These are phyloP conservation scores for Hucho hucho DNA, from an alignment of 2,113 vertebrate genomes.

Conservation along the genomic window DNA sequence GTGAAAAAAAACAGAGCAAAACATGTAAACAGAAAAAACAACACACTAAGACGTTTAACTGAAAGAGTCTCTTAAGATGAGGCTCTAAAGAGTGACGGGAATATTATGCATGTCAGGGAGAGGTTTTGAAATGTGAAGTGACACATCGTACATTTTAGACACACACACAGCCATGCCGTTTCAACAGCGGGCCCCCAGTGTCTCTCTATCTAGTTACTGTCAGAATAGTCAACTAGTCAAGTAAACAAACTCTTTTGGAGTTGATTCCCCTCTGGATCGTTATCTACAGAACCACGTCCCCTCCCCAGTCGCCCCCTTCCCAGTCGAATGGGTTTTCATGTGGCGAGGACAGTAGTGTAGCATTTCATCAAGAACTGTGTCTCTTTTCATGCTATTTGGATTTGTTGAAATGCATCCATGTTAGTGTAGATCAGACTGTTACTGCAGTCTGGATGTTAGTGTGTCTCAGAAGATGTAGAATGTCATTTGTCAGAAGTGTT, in stretches of 20 bases:
- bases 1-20: conserved; percentile 58
- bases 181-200: conserved; percentile 31
- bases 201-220: neutral
- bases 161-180: conserved; percentile 35
- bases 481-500: conserved; percentile 64
- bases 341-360: no score
- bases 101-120: no score
- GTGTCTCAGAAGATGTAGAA: conserved; percentile 63
- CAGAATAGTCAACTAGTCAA: conserved; percentile 11
- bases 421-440: neutral
- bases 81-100: no score
- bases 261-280: conserved; percentile 32
- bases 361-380: no score
- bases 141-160: no score
- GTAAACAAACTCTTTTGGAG: conserved; percentile 40
- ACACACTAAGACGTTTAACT: no score
- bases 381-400: no score
- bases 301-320: neutral
- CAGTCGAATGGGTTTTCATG: conserved; percentile 30
- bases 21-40: conserved; percentile 4
- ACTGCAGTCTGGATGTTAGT: neutral
- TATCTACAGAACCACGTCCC: conserved; percentile 9
- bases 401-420: neutral
- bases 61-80: no score
- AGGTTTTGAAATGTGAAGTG: no score